These are phyloP conservation scores for Schizotus pectinicornis DNA, from an alignment of 2,888 invertebrate species.

Conservation along the genomic window DNA sequence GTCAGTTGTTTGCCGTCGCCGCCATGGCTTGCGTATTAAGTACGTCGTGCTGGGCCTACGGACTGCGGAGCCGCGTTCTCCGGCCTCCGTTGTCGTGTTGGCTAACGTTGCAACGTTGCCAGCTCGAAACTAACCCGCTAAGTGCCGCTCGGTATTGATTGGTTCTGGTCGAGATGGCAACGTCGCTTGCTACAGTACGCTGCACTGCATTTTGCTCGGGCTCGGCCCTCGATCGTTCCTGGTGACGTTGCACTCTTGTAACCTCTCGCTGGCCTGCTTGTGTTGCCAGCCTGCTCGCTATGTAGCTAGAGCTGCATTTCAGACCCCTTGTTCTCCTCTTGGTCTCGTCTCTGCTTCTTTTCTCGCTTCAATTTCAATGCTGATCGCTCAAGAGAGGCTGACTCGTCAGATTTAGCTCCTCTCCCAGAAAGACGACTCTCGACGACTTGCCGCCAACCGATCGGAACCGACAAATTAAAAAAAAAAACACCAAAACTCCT, in stretches of 20 bases:
- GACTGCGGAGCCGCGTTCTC: conserved; percentile 17
- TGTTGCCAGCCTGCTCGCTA: conserved; percentile 3
- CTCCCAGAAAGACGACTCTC: neutral
- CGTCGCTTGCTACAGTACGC: conserved; percentile 53
- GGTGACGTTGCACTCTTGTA: conserved; percentile 40
- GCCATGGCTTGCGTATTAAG: conserved; percentile 23
- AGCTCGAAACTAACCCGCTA: conserved; percentile 35
- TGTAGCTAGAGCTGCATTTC: conserved; percentile 22
- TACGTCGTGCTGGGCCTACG: conserved; percentile 17
- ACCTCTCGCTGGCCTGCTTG: conserved; percentile 32
- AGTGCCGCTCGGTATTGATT: conserved; percentile 56
- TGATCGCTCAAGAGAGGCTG: conserved; percentile 16
- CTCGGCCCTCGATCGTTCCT: conserved; percentile 33
- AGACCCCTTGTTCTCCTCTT: conserved; percentile 13
- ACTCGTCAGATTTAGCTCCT: conserved; percentile 20
- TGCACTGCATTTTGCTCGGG: conserved; percentile 49
- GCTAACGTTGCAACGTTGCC: conserved; percentile 44
- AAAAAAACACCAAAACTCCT: too few species aligned
- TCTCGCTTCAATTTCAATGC: conserved; percentile 11
- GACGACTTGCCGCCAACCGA: neutral
- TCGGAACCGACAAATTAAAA: neutral
- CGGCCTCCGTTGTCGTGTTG: conserved; percentile 24
- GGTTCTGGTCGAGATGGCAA: conserved; percentile 50
- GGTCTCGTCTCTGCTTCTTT: conserved; percentile 2
- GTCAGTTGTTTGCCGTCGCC: conserved; percentile 20